A percentile compares a stretch with the other conserved stretches of the same genome.
phyloP scores from a whole-genome alignment of 1,140 invertebrate species.

The Brachionus rubens region DNA sequence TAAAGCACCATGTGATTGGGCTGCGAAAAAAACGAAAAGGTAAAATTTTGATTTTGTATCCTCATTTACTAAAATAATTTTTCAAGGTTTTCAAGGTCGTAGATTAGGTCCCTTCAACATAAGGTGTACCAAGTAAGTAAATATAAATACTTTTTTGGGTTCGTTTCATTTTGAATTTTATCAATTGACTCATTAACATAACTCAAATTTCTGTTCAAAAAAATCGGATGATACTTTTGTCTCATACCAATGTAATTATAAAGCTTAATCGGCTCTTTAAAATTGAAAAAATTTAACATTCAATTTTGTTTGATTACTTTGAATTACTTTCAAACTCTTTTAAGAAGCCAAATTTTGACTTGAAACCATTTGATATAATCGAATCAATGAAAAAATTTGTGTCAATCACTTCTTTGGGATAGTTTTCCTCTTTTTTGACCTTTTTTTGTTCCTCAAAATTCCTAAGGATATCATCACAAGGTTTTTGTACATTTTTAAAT shows the following conservation, averaged over 20 bases:
- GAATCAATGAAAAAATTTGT: slow-evolving; percentile 14
- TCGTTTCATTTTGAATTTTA: too few relatives aligned
- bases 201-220: neutral
- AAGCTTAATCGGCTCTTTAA: neutral
- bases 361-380: neutral
- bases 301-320: neutral
- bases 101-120: too few relatives aligned
- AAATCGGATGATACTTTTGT: slow-evolving; percentile 3
- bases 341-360: neutral
- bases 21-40: too few relatives aligned
- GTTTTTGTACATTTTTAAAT: neutral
- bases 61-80: too few relatives aligned
- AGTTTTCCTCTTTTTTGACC: neutral
- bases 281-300: neutral
- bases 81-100: too few relatives aligned
- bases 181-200: neutral
- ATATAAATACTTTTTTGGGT: too few relatives aligned
- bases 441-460: neutral
- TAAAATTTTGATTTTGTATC: too few relatives aligned
- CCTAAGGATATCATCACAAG: neutral
- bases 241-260: neutral
- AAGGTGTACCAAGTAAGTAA: too few relatives aligned
- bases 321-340: slow-evolving; percentile 6
- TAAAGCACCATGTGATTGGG: too few relatives aligned
- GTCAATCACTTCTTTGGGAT: neutral